Evolutionary conservation across 2,888 invertebrate genomes (phyloP), one percentile per base, ranked within the genome.

Genomic region (Eretmocerus hayati): DNA sequence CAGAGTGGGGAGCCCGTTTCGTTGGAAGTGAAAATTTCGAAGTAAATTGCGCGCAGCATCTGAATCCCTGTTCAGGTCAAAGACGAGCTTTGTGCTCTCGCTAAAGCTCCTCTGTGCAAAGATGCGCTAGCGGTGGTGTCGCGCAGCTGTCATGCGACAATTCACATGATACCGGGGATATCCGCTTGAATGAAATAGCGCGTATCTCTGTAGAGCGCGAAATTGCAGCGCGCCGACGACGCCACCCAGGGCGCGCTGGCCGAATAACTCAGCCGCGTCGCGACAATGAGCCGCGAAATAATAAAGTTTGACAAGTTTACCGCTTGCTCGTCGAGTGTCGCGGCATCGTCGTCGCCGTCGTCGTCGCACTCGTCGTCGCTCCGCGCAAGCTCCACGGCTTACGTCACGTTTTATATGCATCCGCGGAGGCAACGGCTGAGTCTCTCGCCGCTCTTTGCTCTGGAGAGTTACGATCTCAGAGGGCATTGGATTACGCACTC

Each of bases 401-500:
- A 26, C 11, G n/a, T n/a, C n/a, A n/a, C n/a, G n/a, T n/a, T n/a
- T n/a, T 11, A 26, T 11, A 26, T 11, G 11, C 26, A 26, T 26
- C 11, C 26, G 26, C 26, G 26, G 26, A 26, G 26, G 26, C 26
- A 26, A 9, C 11, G 11, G 26, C 26, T 6, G 26, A 26, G 26
- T 26, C 26, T 26, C 23, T 8, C 19, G 35, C 26, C 38, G 44
- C 22, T n/a, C n/a, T n/a, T n/a, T n/a, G 26, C 11, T 6, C 26
- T 38, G 50, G 48, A 53, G 46, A 54, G 50, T 51, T 47, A 52
- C 49, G 41, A 46, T 39, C 51, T 40, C 46, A 42, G 46, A 41
- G 47, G 45, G 46, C 50, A 48, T 43, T 45, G 47, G 50, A 54
- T 56, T 54, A 54, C 47, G 52, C 37, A 53, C 48, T 54, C 53